Conservation (phyloP, 2,113 vertebrate genomes). For the Ciconia boyciana region DNA sequence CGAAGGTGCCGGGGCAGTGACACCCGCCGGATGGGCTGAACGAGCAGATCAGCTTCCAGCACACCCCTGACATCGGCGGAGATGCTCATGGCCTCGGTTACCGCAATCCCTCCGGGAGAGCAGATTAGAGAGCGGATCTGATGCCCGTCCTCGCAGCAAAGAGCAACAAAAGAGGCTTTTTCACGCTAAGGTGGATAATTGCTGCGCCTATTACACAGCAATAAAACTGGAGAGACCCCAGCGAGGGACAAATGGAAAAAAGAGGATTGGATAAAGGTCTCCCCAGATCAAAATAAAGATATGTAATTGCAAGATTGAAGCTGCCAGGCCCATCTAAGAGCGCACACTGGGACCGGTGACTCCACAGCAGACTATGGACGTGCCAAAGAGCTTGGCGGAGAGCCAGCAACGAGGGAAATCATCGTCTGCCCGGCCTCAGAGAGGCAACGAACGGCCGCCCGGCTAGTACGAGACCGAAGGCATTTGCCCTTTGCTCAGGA, state of each 20-base stretch:
- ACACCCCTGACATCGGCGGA: accelerated
- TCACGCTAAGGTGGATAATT: background rate
- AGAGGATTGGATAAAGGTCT: background rate
- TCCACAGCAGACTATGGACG: background rate
- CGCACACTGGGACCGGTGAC: background rate
- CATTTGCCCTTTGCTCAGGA: too few species aligned
- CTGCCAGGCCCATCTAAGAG: background rate
- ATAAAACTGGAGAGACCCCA: too few species aligned
- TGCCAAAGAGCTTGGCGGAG: background rate
- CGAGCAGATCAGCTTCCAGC: background rate
- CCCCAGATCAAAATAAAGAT: background rate
- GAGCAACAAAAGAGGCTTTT: background rate
- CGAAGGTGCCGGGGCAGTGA: accelerated
- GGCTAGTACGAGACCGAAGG: background rate
- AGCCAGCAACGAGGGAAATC: background rate
- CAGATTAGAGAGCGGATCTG: background rate
- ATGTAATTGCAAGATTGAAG: background rate
- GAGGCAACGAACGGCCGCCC: too few species aligned
- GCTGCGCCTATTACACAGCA: background rate
- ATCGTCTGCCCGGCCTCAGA: background rate
- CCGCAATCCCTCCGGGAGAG: background rate
- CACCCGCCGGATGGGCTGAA: accelerated
- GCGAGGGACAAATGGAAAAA: background rate
- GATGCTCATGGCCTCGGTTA: background rate
- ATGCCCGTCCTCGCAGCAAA: background rate